These are phyloP conservation scores for rat (Rattus norvegicus) DNA, from an alignment of 2,113 vertebrate genomes.

Conservation along the genomic window GRCr8 NC_086032.1:83080501-83081000, in stretches of 20 bases:
- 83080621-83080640: conserved; percentile 98
- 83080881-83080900: neutral
- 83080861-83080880: neutral
- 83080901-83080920: neutral
- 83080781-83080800: neutral
- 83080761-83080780: neutral
- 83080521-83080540: neutral
- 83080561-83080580: neutral
- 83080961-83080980: neutral
- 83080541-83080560: rapidly evolving
- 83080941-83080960: neutral
- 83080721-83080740: conserved; percentile 95
- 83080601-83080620: conserved; percentile 99
- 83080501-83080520: neutral
- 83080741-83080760: conserved; percentile 91
- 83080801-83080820: neutral
- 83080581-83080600: conserved; percentile 90
- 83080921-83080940: neutral
- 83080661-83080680: conserved; percentile 94
- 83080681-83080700: conserved; percentile 97
- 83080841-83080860: neutral
- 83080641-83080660: conserved; percentile 99
- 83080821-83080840: neutral
- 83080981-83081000: neutral
- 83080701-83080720: conserved; percentile 97